A percentile compares a stretch with the other conserved stretches of the same genome.
Conservation (phyloP, 1,140 invertebrate genomes). For the Drosophila tropicalis region DNA sequence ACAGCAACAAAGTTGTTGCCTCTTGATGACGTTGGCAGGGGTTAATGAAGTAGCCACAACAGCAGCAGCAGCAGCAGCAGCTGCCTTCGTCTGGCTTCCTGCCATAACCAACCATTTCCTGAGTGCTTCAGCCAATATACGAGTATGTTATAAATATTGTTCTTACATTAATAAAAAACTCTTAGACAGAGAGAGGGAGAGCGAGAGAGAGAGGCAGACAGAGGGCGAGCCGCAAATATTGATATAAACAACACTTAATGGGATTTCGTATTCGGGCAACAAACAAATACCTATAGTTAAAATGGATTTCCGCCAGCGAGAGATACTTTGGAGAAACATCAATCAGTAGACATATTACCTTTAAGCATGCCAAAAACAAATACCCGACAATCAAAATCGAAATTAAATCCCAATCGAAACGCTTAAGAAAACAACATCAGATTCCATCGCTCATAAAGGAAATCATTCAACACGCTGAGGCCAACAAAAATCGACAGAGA, state of each 20-base stretch:
- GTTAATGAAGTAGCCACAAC: conserved; percentile 26
- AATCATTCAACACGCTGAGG: conserved; percentile 58
- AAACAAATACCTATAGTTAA: not conserved
- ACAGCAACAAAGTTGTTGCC: conserved; percentile 25
- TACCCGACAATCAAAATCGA: conserved; percentile 63
- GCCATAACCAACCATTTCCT: conserved; percentile 54
- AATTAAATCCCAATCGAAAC: conserved; percentile 68
- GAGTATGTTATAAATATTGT: conserved; percentile 32
- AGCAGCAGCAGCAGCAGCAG: conserved; percentile 42
- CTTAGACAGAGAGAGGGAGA: too few relatives aligned
- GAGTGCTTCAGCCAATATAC: conserved; percentile 23
- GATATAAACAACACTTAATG: conserved; percentile 63
- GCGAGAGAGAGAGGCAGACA: not conserved
- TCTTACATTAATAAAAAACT: conserved; percentile 35
- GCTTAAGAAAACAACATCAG: conserved; percentile 67
- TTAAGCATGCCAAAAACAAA: conserved; percentile 82
- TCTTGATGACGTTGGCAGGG: conserved; percentile 17
- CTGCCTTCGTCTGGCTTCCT: conserved; percentile 40
- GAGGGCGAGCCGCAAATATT: conserved; percentile 27
- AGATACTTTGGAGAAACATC: conserved; percentile 61
- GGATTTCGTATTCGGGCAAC: conserved; percentile 13
- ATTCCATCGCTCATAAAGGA: conserved; percentile 40
- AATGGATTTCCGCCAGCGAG: conserved; percentile 56
- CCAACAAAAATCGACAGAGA: conserved; percentile 55
- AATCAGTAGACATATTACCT: conserved; percentile 72